Conservation (phyloP, 2,888 invertebrate species). For the Drosophila hamatofila region DNA sequence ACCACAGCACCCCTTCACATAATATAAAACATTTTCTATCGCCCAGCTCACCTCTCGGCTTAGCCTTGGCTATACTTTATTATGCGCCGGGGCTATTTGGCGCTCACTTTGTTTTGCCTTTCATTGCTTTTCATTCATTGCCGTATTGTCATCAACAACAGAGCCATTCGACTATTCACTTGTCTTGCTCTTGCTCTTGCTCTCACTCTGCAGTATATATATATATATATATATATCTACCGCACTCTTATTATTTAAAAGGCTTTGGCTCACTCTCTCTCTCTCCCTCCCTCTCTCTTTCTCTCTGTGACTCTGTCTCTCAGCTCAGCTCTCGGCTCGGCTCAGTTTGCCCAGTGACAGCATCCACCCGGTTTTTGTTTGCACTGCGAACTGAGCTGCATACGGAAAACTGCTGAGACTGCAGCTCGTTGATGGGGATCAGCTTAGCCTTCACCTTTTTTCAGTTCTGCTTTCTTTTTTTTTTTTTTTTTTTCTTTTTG, state of each 20-base stretch:
- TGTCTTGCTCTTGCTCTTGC: slow-evolving; percentile 45
- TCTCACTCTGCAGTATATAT: slow-evolving; percentile 26
- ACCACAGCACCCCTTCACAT: slow-evolving; percentile 2
- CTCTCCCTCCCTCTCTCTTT: not conserved
- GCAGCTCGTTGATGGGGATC: slow-evolving; percentile 31
- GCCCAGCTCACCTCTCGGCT: slow-evolving; percentile 13
- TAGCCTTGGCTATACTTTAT: slow-evolving; percentile 49
- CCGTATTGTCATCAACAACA: slow-evolving; percentile 79
- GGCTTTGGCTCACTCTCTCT: slow-evolving; percentile 22
- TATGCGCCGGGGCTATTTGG: slow-evolving; percentile 68
- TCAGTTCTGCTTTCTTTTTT: slow-evolving; percentile 17
- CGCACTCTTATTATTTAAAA: slow-evolving; percentile 67
- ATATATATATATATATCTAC: slow-evolving; percentile 2
- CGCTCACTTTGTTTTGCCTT: slow-evolving; percentile 65
- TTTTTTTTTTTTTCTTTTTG: slow-evolving; percentile 42
- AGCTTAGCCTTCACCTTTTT: slow-evolving; percentile 76
- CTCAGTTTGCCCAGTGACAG: slow-evolving; percentile 20
- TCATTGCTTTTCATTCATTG: slow-evolving; percentile 54
- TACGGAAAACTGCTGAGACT: slow-evolving; percentile 50
- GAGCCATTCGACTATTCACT: slow-evolving; percentile 81
- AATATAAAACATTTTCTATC: slow-evolving; percentile 46
- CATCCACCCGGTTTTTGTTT: slow-evolving; percentile 46
- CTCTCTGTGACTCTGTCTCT: not conserved
- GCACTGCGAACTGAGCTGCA: slow-evolving; percentile 46
- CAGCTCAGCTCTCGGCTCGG: not conserved